These are phyloP conservation scores for Kryptopterus vitreolus DNA, from an alignment of 2,797 vertebrate genomes.

Conservation along the genomic window DNA sequence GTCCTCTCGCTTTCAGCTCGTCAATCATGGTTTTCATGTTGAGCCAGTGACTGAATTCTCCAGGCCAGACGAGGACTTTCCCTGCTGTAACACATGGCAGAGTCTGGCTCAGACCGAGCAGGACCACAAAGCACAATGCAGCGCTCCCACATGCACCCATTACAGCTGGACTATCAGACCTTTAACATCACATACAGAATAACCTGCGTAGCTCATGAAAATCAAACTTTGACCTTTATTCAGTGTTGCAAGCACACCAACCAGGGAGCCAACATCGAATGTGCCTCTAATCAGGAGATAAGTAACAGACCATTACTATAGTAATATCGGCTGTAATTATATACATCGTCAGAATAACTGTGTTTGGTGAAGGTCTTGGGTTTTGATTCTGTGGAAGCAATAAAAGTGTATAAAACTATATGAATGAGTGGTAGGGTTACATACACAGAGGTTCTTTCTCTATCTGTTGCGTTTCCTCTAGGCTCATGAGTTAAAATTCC, in stretches of 20 bases:
- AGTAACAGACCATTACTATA: too few relatives aligned
- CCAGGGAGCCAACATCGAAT: neutral
- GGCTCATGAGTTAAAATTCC: too few relatives aligned
- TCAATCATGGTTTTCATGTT: slow-evolving; percentile 51
- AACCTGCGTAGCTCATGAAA: neutral
- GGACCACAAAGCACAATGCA: slow-evolving; percentile 18
- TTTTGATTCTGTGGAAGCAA: too few relatives aligned
- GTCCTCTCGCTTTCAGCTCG: slow-evolving; percentile 42
- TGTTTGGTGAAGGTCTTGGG: too few relatives aligned
- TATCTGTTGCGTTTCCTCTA: too few relatives aligned
- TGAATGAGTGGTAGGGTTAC: too few relatives aligned
- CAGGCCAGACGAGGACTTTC: slow-evolving; percentile 59
- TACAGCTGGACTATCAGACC: neutral
- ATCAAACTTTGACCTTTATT: slow-evolving; percentile 1
- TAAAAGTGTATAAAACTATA: too few relatives aligned
- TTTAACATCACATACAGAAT: neutral
- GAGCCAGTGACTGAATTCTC: slow-evolving; percentile 57
- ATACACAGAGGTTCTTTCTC: too few relatives aligned
- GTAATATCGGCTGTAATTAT: neutral
- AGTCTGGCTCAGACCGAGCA: slow-evolving; percentile 30
- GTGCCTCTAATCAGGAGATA: too few relatives aligned
- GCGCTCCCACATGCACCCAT: slow-evolving; percentile 20
- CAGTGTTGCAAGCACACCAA: neutral
- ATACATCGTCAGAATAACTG: neutral
- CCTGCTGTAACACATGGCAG: slow-evolving; percentile 38